A percentile compares a stretch with the other conserved stretches of the same genome.
Evolutionary conservation across 1,140 invertebrate genomes (phyloP).

Genomic region (Wasmannia auropunctata): DNA sequence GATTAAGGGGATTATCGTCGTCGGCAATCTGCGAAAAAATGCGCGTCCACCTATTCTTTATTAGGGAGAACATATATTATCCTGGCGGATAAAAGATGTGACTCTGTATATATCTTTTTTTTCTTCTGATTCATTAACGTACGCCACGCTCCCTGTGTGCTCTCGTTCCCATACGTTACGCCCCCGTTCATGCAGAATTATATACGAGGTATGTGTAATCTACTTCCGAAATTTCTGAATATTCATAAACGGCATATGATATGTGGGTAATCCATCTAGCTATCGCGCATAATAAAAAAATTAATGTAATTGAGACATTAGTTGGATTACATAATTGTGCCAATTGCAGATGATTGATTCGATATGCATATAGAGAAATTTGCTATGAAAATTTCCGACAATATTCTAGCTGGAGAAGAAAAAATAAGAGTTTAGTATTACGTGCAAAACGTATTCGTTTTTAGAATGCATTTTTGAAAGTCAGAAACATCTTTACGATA

Average conservation of each 20-base stretch:
- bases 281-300: conserved; percentile 14
- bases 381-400: not conserved
- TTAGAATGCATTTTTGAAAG: not conserved
- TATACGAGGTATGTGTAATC: conserved; percentile 25
- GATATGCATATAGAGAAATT: not conserved
- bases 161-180: conserved; percentile 15
- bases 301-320: conserved; percentile 1
- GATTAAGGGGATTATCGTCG: conserved; percentile 70
- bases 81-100: not conserved
- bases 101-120: conserved; percentile 29
- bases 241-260: conserved; percentile 49
- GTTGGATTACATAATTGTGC: not conserved
- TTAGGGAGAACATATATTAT: conserved; percentile 61
- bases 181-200: not conserved
- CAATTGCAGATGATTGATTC: not conserved
- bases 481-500: not conserved
- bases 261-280: conserved; percentile 8
- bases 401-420: not conserved
- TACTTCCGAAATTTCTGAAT: conserved; percentile 22
- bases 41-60: conserved; percentile 38
- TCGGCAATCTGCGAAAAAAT: conserved; percentile 67
- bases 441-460: no score
- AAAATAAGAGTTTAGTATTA: not conserved
- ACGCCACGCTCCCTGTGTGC: not conserved
- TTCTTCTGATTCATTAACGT: conserved; percentile 60